Evolutionary conservation across 2,888 invertebrate species (phyloP), one percentile per base, ranked within the genome.

Genomic region (Epirrita christyi): DNA sequence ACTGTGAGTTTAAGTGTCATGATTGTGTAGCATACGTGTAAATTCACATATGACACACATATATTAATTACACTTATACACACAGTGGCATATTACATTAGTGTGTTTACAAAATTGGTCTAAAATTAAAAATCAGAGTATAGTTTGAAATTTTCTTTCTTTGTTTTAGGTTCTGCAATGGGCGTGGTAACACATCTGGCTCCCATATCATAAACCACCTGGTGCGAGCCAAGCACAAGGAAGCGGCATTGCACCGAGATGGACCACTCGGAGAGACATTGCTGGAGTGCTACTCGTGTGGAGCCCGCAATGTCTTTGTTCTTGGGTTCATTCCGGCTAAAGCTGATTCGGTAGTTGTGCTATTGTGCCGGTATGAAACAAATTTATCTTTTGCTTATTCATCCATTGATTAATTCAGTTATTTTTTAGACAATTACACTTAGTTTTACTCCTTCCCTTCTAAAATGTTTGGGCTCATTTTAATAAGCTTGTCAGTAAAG

Each of bases 301-400:
- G 98, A 13, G 98, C 98, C 44, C 94, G 98, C 52, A 99, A 99
- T 88, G 98, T 99, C 0, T 99, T 99, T 88, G 97, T 99, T 36
- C 93, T 99, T 67, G 99, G 99, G 46, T 99, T 99, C 81, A 99
- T 99, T 77, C 99, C 99, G 0, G 99, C 99, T 27, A 99, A 99
- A 88, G 98, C 99, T 0, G 99, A 99, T 86, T 98, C 98, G 0
- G 99, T 99, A 52, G 99, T 99, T 11, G 98, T 99, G 1, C 91
- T 99, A 52, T 93, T 99, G 3, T 99, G 99, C 81, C 95, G 99
- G 93, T 93, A 71, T 80, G 84, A 73, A 48, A 41, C 9, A 34
- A 32, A n/a, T 5, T 27, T 29, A 21, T 8, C 11, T 36, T 9
- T 5, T 32, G 32, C 32, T 32, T 9, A 32, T 5, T 32, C n/a